Percentiles rank a stretch among this genome's conserved stretches.
Conservation (phyloP, 2,888 invertebrate species). For the Brachylomia viminalis region DNA sequence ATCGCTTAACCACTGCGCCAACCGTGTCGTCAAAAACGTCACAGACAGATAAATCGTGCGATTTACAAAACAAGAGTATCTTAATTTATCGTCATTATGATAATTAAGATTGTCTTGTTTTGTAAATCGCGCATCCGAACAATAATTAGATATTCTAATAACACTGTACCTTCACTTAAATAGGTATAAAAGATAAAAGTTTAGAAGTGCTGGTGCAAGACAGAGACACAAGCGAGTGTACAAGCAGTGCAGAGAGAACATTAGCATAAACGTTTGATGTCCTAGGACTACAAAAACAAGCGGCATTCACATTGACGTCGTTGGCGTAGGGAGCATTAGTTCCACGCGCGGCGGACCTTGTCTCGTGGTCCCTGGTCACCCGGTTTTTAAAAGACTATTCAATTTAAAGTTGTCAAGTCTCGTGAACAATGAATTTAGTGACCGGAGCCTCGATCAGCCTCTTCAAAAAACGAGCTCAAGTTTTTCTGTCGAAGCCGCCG, state of each 20-base stretch:
- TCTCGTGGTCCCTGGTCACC: not conserved
- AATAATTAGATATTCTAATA: not conserved
- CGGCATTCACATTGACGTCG: slow-evolving; percentile 40
- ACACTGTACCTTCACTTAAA: not conserved
- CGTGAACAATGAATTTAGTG: not conserved
- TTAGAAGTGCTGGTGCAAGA: slow-evolving; percentile 51
- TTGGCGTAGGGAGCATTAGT: slow-evolving; percentile 37
- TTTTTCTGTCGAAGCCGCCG: not conserved
- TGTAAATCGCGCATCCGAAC: too few species aligned
- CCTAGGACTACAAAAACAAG: slow-evolving; percentile 21
- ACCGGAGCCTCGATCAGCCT: not conserved
- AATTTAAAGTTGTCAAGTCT: not conserved
- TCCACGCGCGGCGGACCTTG: slow-evolving; percentile 10
- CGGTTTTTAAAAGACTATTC: not conserved
- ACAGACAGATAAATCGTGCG: too few species aligned
- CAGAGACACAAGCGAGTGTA: slow-evolving; percentile 65
- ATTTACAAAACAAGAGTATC: not conserved
- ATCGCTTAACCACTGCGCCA: too few species aligned
- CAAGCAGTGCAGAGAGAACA: slow-evolving; percentile 42
- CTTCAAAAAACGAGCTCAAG: not conserved
- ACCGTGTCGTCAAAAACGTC: too few species aligned
- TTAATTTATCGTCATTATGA: too few species aligned
- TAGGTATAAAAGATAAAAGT: slow-evolving; percentile 2
- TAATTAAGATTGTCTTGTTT: too few species aligned
- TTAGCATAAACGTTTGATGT: slow-evolving; percentile 30